phyloP scores from a whole-genome alignment of 2,113 vertebrate species.

The Struthidea cinerea region DNA sequence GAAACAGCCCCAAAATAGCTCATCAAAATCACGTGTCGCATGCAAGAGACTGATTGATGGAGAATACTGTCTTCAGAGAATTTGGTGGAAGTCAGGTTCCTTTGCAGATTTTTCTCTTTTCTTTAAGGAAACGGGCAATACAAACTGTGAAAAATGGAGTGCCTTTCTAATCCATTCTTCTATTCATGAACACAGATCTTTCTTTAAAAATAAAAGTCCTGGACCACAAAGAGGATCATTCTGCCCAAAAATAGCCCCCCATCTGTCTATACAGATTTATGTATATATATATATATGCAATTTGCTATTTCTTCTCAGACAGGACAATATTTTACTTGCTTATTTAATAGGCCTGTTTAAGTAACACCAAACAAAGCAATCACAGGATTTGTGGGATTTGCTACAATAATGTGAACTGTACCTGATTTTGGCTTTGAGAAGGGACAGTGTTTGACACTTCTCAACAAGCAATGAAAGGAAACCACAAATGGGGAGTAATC shows the following conservation, averaged over 20 bases:
- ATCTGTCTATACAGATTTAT: not conserved
- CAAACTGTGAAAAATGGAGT: not conserved
- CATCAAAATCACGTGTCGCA: accelerated
- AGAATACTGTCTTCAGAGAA: not conserved
- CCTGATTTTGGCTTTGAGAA: not conserved
- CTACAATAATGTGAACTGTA: not conserved
- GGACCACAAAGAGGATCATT: not conserved
- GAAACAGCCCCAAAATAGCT: not conserved
- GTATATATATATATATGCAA: not conserved
- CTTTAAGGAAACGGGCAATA: not conserved
- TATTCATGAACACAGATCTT: not conserved
- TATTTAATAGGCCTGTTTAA: not conserved
- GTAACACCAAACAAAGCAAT: not conserved
- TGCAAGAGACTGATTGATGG: not conserved
- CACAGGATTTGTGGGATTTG: not conserved
- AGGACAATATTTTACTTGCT: not conserved
- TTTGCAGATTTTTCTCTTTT: not conserved
- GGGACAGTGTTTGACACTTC: not conserved
- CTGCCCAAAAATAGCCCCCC: not conserved
- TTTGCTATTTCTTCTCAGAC: not conserved
- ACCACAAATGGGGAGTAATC: not conserved
- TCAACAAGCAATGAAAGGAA: not conserved
- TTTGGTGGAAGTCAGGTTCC: not conserved
- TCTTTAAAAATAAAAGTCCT: not conserved
- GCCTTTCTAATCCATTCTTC: not conserved